Conservation (phyloP, 2,113 vertebrate species). For the Micronycteris hirsuta region DNA sequence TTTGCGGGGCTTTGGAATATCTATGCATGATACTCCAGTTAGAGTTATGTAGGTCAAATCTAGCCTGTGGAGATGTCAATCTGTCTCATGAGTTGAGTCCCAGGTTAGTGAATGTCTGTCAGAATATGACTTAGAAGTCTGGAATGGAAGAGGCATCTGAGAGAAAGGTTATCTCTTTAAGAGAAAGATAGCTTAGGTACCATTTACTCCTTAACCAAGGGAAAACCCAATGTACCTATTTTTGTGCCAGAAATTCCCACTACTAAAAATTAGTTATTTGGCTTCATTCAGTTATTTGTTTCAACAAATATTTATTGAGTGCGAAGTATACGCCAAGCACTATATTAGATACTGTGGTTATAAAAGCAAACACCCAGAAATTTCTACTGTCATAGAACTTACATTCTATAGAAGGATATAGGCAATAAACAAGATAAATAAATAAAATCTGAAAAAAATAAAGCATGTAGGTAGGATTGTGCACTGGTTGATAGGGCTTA, state of each 20-base stretch:
- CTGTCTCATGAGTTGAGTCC: neutral
- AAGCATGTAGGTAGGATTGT: neutral
- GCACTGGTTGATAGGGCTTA: neutral
- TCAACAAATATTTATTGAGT: neutral
- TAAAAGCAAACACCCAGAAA: neutral
- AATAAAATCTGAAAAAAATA: neutral
- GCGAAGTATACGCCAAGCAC: neutral
- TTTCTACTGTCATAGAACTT: neutral
- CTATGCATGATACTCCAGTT: neutral
- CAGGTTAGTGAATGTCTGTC: neutral
- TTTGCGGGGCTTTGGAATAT: neutral
- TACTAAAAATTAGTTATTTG: neutral
- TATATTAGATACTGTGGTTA: neutral
- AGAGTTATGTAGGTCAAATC: neutral
- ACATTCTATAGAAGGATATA: neutral
- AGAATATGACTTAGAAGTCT: neutral
- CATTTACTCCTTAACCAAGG: neutral
- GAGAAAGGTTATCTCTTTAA: neutral
- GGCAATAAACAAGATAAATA: neutral
- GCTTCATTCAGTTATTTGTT: neutral
- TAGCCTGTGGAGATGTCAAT: neutral
- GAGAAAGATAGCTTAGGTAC: neutral
- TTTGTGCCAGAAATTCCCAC: neutral
- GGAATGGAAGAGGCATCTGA: neutral
- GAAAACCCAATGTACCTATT: neutral